Base-by-base conservation (phyloP, 2,888 invertebrate species). In the Chrysolina oricalcia region DNA sequence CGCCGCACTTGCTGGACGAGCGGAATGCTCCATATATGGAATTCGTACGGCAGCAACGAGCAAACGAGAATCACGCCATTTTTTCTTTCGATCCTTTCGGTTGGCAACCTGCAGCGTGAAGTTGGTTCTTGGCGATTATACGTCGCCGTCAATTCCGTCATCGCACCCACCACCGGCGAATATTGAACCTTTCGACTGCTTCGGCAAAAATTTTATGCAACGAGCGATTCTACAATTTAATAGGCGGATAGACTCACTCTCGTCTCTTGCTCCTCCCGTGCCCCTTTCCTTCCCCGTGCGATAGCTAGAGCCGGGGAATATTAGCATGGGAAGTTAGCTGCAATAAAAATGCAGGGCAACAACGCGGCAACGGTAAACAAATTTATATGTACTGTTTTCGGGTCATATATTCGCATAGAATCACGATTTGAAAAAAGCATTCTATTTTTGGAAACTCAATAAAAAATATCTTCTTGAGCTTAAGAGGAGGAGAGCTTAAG, bases 51-150 rank as follows among this genome's bases (percentile, higher is more conserved):
- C 53, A 53, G 53, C 53, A 64, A 50, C 73, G 50, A 70, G 66
- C 72, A 66, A 76, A 66, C 70, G 76, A 76, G 70, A 70, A 59
- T 74, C 70, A 76, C 66, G 71, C 73, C 73, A 62, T 73, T 66
- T 72, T 72, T 70, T 72, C 68, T 53, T 68, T 53, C 53, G 53
- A 53, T 68, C 40, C 15, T 53, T 48, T 70, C 67, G 70, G 74
- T 74, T 63, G 62, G 66, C 66, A 70, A 70, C 70, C 56, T 46
- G 67, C 27, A 73, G 27, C 35, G 67, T 19, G 53, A 13, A 19
- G 43, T 41, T 23, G 46, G 56, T 66, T 46, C 72, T 66, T 56
- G 65, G 72, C 23, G 27, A 71, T 27, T 64, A 71, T 64, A 13
- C 59, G 56, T 56, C 56, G 56, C 56, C 56, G 21, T 21, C 56